A percentile compares a stretch with the other conserved stretches of the same genome.
phyloP scores from a whole-genome alignment of 2,113 vertebrate genomes.

The Daboia siamensis region DNA sequence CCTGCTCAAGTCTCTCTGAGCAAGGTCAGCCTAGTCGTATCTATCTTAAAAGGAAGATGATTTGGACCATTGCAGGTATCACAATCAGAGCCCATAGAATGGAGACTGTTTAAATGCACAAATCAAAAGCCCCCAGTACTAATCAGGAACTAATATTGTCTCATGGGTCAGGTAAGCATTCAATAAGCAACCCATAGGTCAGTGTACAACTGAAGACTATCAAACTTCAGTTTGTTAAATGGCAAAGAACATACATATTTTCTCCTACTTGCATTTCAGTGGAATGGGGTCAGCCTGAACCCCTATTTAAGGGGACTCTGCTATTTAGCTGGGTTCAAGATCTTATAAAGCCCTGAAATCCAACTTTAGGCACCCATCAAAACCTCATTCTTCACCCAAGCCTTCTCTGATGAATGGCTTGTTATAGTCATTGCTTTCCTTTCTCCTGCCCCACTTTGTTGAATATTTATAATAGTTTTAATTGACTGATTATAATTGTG shows the following conservation, averaged over 20 bases:
- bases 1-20: neutral
- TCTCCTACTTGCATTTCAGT: neutral
- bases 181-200: neutral
- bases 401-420: neutral
- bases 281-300: neutral
- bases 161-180: neutral
- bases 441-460: neutral
- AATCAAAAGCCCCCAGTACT: neutral
- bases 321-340: neutral
- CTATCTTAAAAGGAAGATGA: neutral
- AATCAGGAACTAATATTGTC: neutral
- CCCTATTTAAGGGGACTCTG: neutral
- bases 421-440: neutral
- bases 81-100: neutral
- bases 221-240: neutral
- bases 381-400: neutral
- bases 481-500: neutral
- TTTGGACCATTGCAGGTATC: neutral
- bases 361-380: neutral
- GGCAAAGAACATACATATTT: neutral
- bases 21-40: neutral
- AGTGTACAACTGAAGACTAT: neutral
- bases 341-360: neutral
- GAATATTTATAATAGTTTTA: neutral
- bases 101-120: neutral